Percentiles rank a stretch among this genome's conserved stretches.
phyloP scores from a whole-genome alignment of 2,888 invertebrate genomes.

The Bursaphelenchus okinawaensis region DNA sequence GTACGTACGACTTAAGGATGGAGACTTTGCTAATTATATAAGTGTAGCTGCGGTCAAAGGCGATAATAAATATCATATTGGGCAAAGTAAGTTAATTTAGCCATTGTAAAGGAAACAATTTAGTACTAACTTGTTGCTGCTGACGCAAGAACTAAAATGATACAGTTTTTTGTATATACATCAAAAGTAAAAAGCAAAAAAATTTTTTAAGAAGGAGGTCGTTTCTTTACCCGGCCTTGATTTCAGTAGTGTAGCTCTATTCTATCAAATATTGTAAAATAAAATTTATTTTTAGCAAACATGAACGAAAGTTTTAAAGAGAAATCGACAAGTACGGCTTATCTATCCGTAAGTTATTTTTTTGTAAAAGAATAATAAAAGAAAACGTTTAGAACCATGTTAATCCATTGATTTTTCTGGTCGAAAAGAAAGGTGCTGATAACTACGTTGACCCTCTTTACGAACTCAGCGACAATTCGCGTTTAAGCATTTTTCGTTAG shows the following conservation, averaged over 20 bases:
- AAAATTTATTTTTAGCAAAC: not conserved
- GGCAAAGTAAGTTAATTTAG: not conserved
- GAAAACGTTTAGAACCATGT: no score
- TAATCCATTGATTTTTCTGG: not conserved
- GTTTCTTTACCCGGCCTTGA: no score
- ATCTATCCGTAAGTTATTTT: not conserved
- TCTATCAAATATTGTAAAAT: not conserved
- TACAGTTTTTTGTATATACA: no score
- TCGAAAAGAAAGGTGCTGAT: not conserved
- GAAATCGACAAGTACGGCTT: not conserved
- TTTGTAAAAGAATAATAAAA: no score
- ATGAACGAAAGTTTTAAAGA: not conserved
- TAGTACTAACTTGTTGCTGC: no score
- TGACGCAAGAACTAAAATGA: no score
- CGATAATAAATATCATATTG: not conserved
- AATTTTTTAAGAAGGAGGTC: no score
- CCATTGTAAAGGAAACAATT: no score
- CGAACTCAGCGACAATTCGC: not conserved
- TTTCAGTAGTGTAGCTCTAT: no score
- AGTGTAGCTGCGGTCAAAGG: not conserved
- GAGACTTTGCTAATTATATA: not conserved
- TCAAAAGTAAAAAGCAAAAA: no score
- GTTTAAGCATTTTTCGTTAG: no score
- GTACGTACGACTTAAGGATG: not conserved
- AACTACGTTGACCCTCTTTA: not conserved